Conservation (phyloP, 2,888 invertebrate species). For the Nudaria mundana region DNA sequence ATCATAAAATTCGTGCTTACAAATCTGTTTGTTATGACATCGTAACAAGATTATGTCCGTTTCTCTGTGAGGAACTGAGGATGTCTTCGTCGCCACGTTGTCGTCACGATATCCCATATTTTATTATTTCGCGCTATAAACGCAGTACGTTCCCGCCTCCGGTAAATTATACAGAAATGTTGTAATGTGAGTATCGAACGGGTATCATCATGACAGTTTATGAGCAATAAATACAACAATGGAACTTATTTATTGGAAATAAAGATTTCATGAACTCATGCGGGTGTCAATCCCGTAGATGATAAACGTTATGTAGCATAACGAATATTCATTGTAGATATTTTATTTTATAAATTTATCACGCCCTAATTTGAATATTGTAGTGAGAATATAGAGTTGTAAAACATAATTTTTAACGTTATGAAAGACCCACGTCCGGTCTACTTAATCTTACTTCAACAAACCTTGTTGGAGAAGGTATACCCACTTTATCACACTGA, state of each 20-base stretch:
- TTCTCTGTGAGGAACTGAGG: conserved; percentile 72
- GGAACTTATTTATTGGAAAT: conserved; percentile 52
- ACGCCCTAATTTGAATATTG: neutral
- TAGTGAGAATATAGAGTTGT: neutral
- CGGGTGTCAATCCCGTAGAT: conserved; percentile 46
- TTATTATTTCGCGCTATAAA: conserved; percentile 74
- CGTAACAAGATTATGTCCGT: conserved; percentile 80
- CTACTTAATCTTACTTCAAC: no score
- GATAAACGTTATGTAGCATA: conserved; percentile 29
- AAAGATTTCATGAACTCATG: conserved; percentile 55
- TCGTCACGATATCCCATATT: conserved; percentile 68
- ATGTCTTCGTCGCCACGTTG: conserved; percentile 69
- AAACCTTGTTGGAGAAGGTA: no score
- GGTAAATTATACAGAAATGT: conserved; percentile 63
- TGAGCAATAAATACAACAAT: conserved; percentile 62
- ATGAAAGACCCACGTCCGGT: no score
- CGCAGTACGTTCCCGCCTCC: conserved; percentile 43
- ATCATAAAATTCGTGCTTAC: conserved; percentile 79
- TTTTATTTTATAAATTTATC: conserved; percentile 18
- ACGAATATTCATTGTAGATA: conserved; percentile 26
- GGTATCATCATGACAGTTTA: conserved; percentile 56
- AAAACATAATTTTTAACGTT: no score
- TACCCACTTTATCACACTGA: no score
- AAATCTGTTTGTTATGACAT: conserved; percentile 82
- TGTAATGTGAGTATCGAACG: conserved; percentile 59